Conservation (phyloP, 2,797 vertebrate genomes). For the Artibeus lituratus region DNA sequence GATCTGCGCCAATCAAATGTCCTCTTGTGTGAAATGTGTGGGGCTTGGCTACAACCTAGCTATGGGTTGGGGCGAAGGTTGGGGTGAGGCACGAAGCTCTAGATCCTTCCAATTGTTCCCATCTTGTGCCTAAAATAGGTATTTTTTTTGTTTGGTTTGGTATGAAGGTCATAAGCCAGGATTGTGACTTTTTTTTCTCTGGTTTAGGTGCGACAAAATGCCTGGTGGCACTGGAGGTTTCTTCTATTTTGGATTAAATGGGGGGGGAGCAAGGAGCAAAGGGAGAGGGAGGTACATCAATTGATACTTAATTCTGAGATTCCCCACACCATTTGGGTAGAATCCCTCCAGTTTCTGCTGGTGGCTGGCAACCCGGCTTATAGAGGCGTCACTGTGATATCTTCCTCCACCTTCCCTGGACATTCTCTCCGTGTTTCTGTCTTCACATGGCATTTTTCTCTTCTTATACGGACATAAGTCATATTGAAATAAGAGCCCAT, state of each 20-base stretch:
- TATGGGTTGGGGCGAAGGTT: background rate
- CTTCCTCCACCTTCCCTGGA: background rate
- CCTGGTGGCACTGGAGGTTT: too few species aligned
- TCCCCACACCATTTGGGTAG: background rate
- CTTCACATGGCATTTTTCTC: background rate
- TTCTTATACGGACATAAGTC: background rate
- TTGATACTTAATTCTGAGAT: background rate
- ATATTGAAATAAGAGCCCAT: background rate
- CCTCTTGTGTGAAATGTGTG: background rate
- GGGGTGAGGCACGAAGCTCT: background rate
- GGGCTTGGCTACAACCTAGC: background rate
- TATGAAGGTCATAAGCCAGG: background rate
- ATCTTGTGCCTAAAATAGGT: background rate
- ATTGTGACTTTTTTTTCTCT: background rate
- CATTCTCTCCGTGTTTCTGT: background rate
- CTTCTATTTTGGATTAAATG: background rate
- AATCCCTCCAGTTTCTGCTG: background rate
- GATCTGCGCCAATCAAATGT: background rate
- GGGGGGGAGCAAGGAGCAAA: background rate
- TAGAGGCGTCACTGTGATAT: background rate
- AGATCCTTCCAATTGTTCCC: background rate
- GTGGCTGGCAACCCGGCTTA: background rate
- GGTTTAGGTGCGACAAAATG: background rate
- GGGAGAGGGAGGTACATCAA: background rate
- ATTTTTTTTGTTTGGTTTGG: background rate